Percentiles rank a stretch among this genome's conserved stretches.
Conservation (phyloP, 1,140 invertebrate species). For the Lethrus apterus region DNA sequence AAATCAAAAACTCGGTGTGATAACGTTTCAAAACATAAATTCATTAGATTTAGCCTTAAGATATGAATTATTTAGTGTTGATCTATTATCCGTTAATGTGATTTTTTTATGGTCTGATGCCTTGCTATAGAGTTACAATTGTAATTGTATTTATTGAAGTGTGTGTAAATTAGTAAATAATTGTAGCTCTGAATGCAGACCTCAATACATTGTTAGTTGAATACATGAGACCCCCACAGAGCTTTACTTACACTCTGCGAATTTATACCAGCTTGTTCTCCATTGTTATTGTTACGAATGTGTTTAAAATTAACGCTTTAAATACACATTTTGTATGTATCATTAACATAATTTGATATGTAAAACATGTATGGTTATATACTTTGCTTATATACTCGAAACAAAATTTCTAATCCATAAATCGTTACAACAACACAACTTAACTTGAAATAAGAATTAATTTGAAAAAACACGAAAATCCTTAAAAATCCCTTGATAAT, state of each 20-base stretch:
- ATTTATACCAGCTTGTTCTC: slow-evolving; percentile 10
- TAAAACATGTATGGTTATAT: too few relatives aligned
- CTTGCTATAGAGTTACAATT: slow-evolving; percentile 21
- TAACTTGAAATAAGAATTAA: too few relatives aligned
- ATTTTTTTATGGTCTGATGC: slow-evolving; percentile 2
- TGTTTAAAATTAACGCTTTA: too few relatives aligned
- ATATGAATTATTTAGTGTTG: slow-evolving; percentile 12
- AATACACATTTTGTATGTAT: too few relatives aligned
- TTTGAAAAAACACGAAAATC: not conserved
- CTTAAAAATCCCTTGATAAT: slow-evolving; percentile 12
- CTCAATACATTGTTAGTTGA: slow-evolving; percentile 22
- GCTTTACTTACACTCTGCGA: slow-evolving; percentile 30
- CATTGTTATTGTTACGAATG: not conserved
- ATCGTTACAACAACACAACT: too few relatives aligned
- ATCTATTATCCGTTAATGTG: slow-evolving; percentile 6
- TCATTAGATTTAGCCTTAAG: slow-evolving; percentile 6
- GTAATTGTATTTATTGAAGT: slow-evolving; percentile 36
- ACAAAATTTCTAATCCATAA: too few relatives aligned
- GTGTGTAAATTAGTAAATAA: slow-evolving; percentile 37
- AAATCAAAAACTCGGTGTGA: too few relatives aligned
- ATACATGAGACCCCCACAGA: slow-evolving; percentile 27
- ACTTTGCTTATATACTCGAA: too few relatives aligned
- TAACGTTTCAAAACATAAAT: too few relatives aligned
- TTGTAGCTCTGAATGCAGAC: slow-evolving; percentile 33
- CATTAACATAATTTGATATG: too few relatives aligned